These are phyloP conservation scores for Pelagia noctiluca DNA, from an alignment of 30 jellyfish, hydroid and myxozoan species.

Conservation along the genomic window DNA sequence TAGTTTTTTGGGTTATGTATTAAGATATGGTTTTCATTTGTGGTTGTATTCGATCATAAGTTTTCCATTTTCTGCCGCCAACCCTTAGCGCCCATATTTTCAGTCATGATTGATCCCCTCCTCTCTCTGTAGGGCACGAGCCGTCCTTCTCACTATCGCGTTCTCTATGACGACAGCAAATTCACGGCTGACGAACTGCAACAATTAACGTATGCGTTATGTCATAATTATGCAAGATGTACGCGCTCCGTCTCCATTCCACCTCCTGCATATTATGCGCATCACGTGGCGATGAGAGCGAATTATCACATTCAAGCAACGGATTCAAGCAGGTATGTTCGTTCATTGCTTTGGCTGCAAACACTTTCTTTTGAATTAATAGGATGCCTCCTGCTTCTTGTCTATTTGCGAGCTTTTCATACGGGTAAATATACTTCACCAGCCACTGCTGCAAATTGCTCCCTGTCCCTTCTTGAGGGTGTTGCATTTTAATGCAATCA, in stretches of 20 bases:
- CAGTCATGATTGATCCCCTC: not conserved
- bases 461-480: no score
- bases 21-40: no score
- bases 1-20: no score
- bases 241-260: slow-evolving; percentile 81
- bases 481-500: no score
- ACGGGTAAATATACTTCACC: no score
- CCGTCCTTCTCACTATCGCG: slow-evolving; percentile 78
- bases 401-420: no score
- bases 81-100: not conserved
- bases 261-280: slow-evolving; percentile 91
- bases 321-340: slow-evolving; percentile 38
- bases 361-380: slow-evolving; percentile 1
- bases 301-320: slow-evolving; percentile 57
- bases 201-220: slow-evolving; percentile 53
- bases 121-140: slow-evolving; percentile 73
- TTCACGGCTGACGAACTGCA: slow-evolving; percentile 76
- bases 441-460: no score
- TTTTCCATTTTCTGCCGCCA: not conserved
- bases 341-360: not conserved
- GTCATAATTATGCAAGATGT: slow-evolving; percentile 79
- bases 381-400: no score
- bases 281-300: slow-evolving; percentile 80
- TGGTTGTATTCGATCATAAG: not conserved
- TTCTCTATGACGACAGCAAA: slow-evolving; percentile 69